These are phyloP conservation scores for Hypolimnas misippus DNA, from an alignment of 2,888 invertebrate species.

Conservation along the genomic window DNA sequence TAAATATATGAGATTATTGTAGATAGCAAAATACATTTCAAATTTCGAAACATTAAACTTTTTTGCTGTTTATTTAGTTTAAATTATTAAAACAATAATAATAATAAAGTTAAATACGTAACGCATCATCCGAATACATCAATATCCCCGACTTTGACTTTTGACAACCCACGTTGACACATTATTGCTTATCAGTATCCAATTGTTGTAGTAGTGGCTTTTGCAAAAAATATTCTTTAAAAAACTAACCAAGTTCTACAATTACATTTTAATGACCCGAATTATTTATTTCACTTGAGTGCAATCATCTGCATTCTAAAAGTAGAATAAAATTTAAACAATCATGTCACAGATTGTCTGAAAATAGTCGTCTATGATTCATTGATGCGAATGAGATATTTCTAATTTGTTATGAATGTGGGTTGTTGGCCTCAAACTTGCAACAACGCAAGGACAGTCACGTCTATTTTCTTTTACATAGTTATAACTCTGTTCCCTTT, in stretches of 20 bases:
- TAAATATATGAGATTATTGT: too few species aligned
- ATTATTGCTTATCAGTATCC: too few species aligned
- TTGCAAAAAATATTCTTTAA: too few species aligned
- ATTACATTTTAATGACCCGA: not conserved
- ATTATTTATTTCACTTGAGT: not conserved
- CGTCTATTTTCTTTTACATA: constrained; percentile 20
- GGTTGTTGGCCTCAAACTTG: constrained; percentile 37
- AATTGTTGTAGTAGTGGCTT: too few species aligned
- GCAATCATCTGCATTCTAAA: constrained; percentile 1
- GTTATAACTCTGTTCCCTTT: constrained; percentile 22
- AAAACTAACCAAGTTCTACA: not conserved
- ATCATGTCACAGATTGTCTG: constrained; percentile 26
- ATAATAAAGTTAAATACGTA: too few species aligned
- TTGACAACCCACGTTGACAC: too few species aligned
- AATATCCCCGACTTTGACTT: too few species aligned
- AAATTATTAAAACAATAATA: too few species aligned
- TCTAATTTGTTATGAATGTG: constrained; percentile 34
- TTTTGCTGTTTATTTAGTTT: too few species aligned
- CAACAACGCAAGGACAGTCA: constrained; percentile 27
- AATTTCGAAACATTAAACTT: too few species aligned
- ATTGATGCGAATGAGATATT: constrained; percentile 33
- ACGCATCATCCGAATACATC: too few species aligned
- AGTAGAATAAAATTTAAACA: not conserved
- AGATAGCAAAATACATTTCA: too few species aligned
- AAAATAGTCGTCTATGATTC: constrained; percentile 36